Evolutionary conservation across 2,888 invertebrate genomes (phyloP).

Genomic region (Erynnis tages): DNA sequence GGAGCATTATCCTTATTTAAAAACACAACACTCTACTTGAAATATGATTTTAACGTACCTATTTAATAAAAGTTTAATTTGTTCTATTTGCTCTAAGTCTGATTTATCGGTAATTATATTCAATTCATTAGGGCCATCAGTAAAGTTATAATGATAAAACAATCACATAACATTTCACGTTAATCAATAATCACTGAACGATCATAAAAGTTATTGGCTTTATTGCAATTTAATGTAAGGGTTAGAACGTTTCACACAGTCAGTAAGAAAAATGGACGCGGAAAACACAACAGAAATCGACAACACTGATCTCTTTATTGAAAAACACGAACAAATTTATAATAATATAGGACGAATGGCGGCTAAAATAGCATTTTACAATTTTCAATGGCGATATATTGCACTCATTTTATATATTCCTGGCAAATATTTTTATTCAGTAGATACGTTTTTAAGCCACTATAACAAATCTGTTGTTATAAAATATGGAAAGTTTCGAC

Average conservation of each 20-base stretch:
- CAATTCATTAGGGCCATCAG: neutral
- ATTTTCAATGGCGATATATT: conserved; percentile 57
- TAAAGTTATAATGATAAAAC: neutral
- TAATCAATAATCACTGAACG: conserved; percentile 27
- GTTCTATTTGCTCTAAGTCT: no score
- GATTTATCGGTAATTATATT: neutral
- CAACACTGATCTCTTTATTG: conserved; percentile 33
- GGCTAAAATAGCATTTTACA: conserved; percentile 53
- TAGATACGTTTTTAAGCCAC: conserved; percentile 46
- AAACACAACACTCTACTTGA: no score
- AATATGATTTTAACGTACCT: neutral
- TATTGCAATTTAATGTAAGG: conserved; percentile 24
- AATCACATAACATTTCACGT: neutral
- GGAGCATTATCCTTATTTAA: no score
- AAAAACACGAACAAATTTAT: conserved; percentile 33
- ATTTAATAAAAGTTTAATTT: no score
- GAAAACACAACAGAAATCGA: conserved; percentile 21
- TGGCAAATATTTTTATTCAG: conserved; percentile 38
- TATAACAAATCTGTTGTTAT: conserved; percentile 46
- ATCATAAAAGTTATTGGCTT: neutral
- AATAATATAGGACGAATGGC: conserved; percentile 46
- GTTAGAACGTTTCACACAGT: neutral
- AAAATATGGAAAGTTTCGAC: conserved; percentile 42
- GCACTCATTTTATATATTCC: conserved; percentile 48
- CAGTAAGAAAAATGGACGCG: conserved; percentile 1